Base-by-base conservation (phyloP, 2,888 invertebrate species). In the Hoplodrina ambigua region DNA sequence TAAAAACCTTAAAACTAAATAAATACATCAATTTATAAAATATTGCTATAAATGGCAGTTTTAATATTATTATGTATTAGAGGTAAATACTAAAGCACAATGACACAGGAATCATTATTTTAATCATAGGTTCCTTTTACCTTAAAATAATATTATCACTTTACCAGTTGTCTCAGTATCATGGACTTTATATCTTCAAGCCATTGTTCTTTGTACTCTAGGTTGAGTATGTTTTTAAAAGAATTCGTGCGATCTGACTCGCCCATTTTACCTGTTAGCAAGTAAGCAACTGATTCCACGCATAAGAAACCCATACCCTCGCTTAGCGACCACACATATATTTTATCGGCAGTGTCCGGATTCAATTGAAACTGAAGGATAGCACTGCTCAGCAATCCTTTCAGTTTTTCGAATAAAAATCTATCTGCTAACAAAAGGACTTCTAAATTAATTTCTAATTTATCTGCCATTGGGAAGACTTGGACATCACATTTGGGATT, bases 261-360 rank as follows among this genome's bases (percentile, higher is more conserved):
- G 25, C 88, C 82, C 92, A 96, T 96, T 67, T 94, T 90, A 0
- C 94, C 96, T 0, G 96, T 96, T 41, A 97, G 85, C 59, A 96
- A 93, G 87, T 95, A 97, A 3, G 96, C 97, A 1, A 97, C 95
- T 37, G 96, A 92, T 89, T 97, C 97, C 4, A 96, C 95, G 81
- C 97, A 95, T 25, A 97, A 89, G 78, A 97, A 95, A 55, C 97
- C 96, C 89, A 97, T 97, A 0, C 96, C 96, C n/a, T 97, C 97
- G 82, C 95, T 95, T 60, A 97, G 83, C 1, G 97, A 96, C 97
- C 97, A 97, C 33, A 95, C 92, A 83, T 97, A 97, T 80, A 97
- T 96, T 75, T 92, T 93, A 80, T 96, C 96, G 1, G 96, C 96
- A 5, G 96, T 96, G 46, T 93, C 89, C 0, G 96, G 91, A 13